Percentiles rank a stretch among this genome's conserved stretches.
These are phyloP conservation scores for Callaeas wilsoni DNA, from an alignment of 2,113 vertebrate genomes.

Conservation along the genomic window DNA sequence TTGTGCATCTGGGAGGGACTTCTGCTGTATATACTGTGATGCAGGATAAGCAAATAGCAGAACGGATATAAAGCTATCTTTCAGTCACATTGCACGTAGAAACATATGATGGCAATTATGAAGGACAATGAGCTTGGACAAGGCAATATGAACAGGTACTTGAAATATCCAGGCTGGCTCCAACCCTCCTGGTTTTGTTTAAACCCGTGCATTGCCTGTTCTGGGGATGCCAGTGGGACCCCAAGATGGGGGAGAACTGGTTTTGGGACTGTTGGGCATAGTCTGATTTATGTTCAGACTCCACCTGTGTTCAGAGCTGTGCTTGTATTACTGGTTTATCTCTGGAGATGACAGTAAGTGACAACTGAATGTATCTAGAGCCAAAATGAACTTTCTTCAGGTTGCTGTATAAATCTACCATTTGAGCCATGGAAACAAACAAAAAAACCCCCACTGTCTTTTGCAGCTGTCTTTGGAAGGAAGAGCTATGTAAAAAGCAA, in stretches of 20 bases:
- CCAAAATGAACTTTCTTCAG: background rate
- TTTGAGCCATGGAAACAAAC: constrained; percentile 1
- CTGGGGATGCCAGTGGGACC: background rate
- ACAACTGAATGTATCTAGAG: background rate
- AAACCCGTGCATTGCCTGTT: background rate
- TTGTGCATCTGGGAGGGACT: background rate
- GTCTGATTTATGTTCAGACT: background rate
- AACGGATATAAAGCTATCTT: background rate
- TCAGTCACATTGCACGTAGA: background rate
- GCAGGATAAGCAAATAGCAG: background rate
- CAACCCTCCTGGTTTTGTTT: constrained; percentile 17
- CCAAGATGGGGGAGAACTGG: background rate
- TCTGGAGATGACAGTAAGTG: background rate
- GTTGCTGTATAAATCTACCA: background rate
- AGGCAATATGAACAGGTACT: constrained; percentile 8
- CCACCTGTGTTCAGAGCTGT: background rate
- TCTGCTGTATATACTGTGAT: background rate
- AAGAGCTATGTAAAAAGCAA: background rate
- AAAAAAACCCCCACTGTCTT: background rate
- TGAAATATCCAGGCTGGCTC: constrained; percentile 13
- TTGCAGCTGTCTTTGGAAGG: constrained; percentile 19
- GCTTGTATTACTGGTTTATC: background rate
- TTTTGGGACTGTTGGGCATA: background rate
- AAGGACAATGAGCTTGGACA: constrained; percentile 28
- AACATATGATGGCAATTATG: constrained; percentile 23